These are phyloP conservation scores for Iguana delicatissima DNA, from an alignment of 2,797 vertebrate genomes.

Conservation along the genomic window DNA sequence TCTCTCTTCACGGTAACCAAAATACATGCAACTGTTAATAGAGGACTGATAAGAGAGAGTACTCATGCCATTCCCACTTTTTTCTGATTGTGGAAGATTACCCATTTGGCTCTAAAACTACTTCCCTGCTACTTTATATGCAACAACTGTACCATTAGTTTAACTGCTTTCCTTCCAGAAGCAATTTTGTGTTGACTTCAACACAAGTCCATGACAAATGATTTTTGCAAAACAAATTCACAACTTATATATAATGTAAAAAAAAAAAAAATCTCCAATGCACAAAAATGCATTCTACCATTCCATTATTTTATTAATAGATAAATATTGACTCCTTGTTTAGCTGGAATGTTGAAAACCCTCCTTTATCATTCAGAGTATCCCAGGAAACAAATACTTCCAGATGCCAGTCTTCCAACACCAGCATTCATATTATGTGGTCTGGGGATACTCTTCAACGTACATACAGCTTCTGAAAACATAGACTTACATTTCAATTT, in stretches of 20 bases:
- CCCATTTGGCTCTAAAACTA: background rate
- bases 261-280: background rate
- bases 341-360: background rate
- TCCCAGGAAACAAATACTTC: background rate
- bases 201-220: background rate
- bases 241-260: background rate
- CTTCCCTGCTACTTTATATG: background rate
- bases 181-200: background rate
- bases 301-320: background rate
- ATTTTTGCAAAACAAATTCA: background rate
- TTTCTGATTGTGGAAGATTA: background rate
- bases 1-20: background rate
- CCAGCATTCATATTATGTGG: background rate
- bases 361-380: background rate
- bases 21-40: background rate
- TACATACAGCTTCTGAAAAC: background rate
- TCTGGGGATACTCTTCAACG: too few relatives aligned
- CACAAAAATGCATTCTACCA: background rate
- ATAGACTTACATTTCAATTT: conserved; percentile 11
- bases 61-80: background rate
- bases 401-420: background rate
- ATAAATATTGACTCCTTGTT: background rate
- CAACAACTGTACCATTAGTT: background rate
- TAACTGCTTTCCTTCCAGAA: background rate
- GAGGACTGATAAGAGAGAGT: background rate